Base-by-base conservation (phyloP, 2,888 invertebrate species). In the Buathra laborator region DNA sequence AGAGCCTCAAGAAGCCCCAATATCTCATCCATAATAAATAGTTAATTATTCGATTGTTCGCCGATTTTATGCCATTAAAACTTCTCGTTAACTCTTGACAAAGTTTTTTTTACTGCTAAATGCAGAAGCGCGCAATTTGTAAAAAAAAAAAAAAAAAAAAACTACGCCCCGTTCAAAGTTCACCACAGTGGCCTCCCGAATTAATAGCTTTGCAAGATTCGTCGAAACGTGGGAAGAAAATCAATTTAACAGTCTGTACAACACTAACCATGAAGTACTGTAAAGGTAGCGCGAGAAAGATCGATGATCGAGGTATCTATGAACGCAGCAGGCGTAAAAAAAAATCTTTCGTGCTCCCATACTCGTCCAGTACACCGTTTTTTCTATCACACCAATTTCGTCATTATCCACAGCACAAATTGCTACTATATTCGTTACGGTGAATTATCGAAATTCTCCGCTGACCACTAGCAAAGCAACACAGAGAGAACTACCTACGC, bases 381-480 rank as follows among this genome's bases (percentile, higher is more conserved):
- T n/a, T 46, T 66, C 82, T 46, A 64, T 29, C 24, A 16, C 72
- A 72, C 56, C 37, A 83, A 83, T 78, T 83, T 83, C 67, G 72
- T 78, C 72, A 83, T 83, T 78, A 74, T 78, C 46, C 46, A 70
- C 37, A 44, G 48, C 56, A 53, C 76, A 82, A 82, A 82, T 71
- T 82, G 81, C 81, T 70, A 76, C 78, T 62, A 76, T 77, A 77
- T 82, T 82, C 71, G 81, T 77, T 46, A 76, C 71, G 71, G 76
- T 82, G 46, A 71, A 82, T 82, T 82, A 76, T 82, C 81, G 76
- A 82, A 82, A 82, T 77, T 71, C 70, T 76, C 75, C 70, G 19
- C 70, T 53, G 68, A 76, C 53, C 14, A 19, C 37, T 59, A 29
- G 12, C 51, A 53, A 10, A 37, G 12, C 48, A 48, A 14, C 19